Evolutionary conservation across 2,797 vertebrate genomes (phyloP).

Genomic region (Choloepus didactylus): DNA sequence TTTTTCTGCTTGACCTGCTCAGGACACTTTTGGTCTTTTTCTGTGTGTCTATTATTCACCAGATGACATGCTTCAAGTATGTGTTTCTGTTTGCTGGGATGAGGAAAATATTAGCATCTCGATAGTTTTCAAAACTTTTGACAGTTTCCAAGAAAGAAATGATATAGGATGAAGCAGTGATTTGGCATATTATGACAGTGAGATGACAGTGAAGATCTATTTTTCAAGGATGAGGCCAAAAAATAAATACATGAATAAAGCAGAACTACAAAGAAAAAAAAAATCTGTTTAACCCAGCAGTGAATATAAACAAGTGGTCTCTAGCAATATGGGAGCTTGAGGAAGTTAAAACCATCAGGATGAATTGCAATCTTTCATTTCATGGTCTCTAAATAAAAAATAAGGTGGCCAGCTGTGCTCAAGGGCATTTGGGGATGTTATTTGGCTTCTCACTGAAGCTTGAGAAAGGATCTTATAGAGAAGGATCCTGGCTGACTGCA

Average conservation of each 20-base stretch:
- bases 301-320: fast-evolving
- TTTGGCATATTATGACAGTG: fast-evolving
- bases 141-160: neutral
- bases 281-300: too few species aligned
- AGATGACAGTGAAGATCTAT: too few species aligned
- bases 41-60: neutral
- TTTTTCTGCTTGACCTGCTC: neutral
- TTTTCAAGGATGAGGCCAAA: too few species aligned
- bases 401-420: neutral
- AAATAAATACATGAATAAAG: too few species aligned
- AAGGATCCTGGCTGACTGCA: neutral
- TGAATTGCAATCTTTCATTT: neutral
- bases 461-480: neutral
- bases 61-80: neutral
- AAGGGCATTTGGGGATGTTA: too few species aligned
- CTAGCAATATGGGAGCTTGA: neutral
- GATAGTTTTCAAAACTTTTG: neutral
- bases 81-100: neutral
- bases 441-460: neutral
- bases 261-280: neutral
- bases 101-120: neutral
- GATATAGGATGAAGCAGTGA: too few species aligned
- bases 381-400: neutral
- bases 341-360: neutral
- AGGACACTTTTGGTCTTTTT: neutral